These are phyloP conservation scores for Phasia obesa DNA, from an alignment of 2,888 invertebrate genomes.

Conservation along the genomic window DNA sequence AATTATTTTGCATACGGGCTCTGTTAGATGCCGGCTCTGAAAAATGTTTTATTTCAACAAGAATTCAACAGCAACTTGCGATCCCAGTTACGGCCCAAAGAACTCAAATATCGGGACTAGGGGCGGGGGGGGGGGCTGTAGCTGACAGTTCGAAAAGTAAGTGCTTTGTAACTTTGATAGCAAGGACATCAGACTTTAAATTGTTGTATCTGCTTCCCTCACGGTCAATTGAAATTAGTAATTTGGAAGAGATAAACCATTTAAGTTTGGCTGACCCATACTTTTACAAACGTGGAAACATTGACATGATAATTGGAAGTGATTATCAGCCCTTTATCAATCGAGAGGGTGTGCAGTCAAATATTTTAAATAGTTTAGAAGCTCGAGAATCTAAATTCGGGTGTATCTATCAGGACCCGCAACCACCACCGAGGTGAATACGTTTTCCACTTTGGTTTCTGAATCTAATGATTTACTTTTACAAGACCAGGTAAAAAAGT, in stretches of 20 bases:
- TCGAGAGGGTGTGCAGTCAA: not conserved
- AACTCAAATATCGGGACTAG: constrained; percentile 10
- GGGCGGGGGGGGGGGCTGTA: not conserved
- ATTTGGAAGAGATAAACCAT: not conserved
- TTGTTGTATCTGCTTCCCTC: not conserved
- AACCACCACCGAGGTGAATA: not conserved
- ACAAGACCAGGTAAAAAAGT: constrained; percentile 12
- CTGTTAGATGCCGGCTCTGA: constrained; percentile 10
- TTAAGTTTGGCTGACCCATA: constrained; percentile 42
- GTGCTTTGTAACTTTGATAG: not conserved
- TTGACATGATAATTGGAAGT: constrained; percentile 46
- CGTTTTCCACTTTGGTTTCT: not conserved
- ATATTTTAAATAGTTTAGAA: not conserved
- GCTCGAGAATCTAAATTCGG: not conserved
- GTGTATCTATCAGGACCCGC: not conserved
- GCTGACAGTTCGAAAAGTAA: constrained; percentile 1
- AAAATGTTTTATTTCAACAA: not conserved
- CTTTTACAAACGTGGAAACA: constrained; percentile 16
- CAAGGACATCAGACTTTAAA: constrained; percentile 17
- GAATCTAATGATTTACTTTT: not conserved
- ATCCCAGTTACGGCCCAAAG: not conserved
- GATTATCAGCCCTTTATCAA: constrained; percentile 41
- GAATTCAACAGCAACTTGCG: constrained; percentile 10
- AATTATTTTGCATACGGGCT: constrained; percentile 18
- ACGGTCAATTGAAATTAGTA: not conserved